Evolutionary conservation across 2,797 vertebrate genomes (phyloP).

Genomic region (Tapera naevia): DNA sequence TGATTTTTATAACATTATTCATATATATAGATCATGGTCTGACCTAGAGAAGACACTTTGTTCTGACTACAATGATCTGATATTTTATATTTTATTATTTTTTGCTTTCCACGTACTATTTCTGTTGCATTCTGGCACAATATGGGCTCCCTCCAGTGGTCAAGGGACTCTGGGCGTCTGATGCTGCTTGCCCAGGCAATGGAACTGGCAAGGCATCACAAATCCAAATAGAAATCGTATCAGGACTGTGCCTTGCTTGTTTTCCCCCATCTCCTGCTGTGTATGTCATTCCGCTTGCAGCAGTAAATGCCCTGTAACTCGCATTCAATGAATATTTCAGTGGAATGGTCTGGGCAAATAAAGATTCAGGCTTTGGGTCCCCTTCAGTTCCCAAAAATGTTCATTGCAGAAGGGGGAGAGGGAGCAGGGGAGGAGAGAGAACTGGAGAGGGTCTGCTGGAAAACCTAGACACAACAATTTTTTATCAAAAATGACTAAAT

Average conservation of each 20-base stretch:
- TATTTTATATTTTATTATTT: not conserved
- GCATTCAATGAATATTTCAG: accelerated
- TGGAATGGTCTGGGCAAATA: not conserved
- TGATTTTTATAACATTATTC: constrained; percentile 3
- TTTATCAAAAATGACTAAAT: not conserved
- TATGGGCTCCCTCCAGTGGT: constrained; percentile 73
- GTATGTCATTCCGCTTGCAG: not conserved
- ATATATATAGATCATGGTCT: not conserved
- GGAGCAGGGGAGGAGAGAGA: not conserved
- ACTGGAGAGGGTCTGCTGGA: not conserved
- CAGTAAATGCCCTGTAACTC: too few species aligned
- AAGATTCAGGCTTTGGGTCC: not conserved
- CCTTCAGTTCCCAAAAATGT: not conserved
- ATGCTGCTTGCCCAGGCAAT: not conserved
- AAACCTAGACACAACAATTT: not conserved
- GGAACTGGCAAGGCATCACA: not conserved
- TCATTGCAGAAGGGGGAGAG: not conserved
- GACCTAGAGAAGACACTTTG: constrained; percentile 35
- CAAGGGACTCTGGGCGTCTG: constrained; percentile 17
- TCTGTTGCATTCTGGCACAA: constrained; percentile 47
- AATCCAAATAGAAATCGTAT: accelerated
- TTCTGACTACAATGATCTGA: constrained; percentile 21
- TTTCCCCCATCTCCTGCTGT: not conserved
- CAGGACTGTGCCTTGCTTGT: accelerated
- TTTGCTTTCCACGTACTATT: not conserved